These are phyloP conservation scores for Tachina lurida DNA, from an alignment of 2,888 invertebrate genomes.

Conservation along the genomic window DNA sequence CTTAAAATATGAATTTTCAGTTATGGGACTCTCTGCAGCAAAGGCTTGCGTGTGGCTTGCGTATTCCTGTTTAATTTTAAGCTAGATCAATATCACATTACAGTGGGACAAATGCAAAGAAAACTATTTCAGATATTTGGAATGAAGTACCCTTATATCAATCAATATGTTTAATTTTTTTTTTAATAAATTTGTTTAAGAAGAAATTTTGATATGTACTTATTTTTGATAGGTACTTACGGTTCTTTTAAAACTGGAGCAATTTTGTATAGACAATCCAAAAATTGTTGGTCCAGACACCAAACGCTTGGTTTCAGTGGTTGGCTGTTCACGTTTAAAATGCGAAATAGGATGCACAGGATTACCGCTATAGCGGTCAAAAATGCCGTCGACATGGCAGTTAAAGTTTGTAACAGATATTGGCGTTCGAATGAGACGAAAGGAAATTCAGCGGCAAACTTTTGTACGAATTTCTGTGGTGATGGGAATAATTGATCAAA, in stretches of 20 bases:
- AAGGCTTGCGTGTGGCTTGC: no score
- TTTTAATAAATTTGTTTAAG: background rate
- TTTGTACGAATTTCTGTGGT: slow-evolving; percentile 70
- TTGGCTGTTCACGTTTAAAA: slow-evolving; percentile 92
- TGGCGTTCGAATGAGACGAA: slow-evolving; percentile 73
- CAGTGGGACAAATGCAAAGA: no score
- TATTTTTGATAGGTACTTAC: slow-evolving; percentile 88
- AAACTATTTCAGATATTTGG: no score
- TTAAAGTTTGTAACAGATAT: slow-evolving; percentile 74
- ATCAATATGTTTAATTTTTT: background rate
- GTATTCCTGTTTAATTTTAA: no score
- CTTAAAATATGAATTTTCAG: no score
- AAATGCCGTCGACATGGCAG: slow-evolving; percentile 90
- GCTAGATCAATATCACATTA: no score
- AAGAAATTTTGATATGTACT: background rate
- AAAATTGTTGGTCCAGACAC: slow-evolving; percentile 90
- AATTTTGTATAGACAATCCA: slow-evolving; percentile 90
- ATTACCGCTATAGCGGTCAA: slow-evolving; percentile 92
- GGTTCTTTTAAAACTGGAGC: slow-evolving; percentile 91
- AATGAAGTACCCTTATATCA: background rate
- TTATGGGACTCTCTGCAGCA: no score
- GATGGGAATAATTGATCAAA: slow-evolving; percentile 72
- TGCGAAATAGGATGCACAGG: slow-evolving; percentile 91
- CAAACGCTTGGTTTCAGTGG: slow-evolving; percentile 90
- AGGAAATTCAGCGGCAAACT: slow-evolving; percentile 68